phyloP scores from a whole-genome alignment of 2,888 invertebrate genomes.

The Dolomedes plantarius region DNA sequence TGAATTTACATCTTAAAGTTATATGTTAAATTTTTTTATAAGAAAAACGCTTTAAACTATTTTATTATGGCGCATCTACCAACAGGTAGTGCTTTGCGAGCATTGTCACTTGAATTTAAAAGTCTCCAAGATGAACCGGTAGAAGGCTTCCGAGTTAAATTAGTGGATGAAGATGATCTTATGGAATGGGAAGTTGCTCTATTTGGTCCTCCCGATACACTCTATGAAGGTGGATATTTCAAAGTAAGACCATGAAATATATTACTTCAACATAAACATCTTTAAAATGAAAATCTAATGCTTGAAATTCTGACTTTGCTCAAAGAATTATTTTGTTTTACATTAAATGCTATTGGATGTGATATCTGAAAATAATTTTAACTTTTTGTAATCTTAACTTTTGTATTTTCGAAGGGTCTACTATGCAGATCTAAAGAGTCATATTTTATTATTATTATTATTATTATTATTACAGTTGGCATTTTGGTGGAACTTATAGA shows the following conservation, averaged over 20 bases:
- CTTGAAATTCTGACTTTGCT: too few species aligned
- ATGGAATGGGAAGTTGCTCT: slow-evolving; percentile 99
- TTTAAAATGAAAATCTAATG: too few species aligned
- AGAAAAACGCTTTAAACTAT: not conserved
- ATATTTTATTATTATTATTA: too few species aligned
- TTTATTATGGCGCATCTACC: slow-evolving; percentile 61
- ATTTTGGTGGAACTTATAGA: too few species aligned
- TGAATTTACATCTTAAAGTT: not conserved
- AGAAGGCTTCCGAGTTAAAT: slow-evolving; percentile 92
- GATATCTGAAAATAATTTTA: too few species aligned
- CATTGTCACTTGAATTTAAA: slow-evolving; percentile 83
- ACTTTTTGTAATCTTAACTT: too few species aligned
- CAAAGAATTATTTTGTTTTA: too few species aligned
- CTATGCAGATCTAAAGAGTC: too few species aligned
- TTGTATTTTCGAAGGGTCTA: too few species aligned
- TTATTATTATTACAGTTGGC: too few species aligned
- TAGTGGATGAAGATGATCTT: slow-evolving; percentile 97
- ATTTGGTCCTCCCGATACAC: slow-evolving; percentile 98
- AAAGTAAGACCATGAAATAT: slow-evolving; percentile 85
- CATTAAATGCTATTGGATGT: too few species aligned
- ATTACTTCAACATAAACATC: too few species aligned
- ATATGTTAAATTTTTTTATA: not conserved
- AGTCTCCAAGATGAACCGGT: slow-evolving; percentile 73
- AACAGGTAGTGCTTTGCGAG: slow-evolving; percentile 83
- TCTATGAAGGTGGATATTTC: slow-evolving; percentile 99